phyloP scores from a whole-genome alignment of 2,113 vertebrate genomes.

The Pituophis catenifer region DNA sequence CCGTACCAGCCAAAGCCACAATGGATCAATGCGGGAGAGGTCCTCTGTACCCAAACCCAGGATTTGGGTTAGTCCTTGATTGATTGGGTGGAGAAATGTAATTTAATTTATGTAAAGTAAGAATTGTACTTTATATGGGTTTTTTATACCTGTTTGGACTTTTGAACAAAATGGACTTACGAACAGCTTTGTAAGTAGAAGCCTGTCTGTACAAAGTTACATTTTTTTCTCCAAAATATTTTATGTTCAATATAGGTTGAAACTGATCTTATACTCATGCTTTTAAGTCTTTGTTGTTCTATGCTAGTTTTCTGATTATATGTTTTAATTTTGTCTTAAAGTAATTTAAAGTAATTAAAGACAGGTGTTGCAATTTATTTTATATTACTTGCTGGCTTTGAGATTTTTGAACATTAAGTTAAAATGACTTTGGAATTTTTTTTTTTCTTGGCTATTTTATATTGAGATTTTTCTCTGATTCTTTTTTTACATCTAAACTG shows the following conservation, averaged over 20 bases:
- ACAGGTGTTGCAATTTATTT: neutral
- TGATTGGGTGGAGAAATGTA: neutral
- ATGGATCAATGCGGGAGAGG: neutral
- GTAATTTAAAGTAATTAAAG: neutral
- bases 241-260: neutral
- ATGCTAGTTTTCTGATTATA: neutral
- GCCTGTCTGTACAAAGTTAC: neutral
- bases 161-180: neutral
- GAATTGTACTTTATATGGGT: neutral
- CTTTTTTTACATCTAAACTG: neutral
- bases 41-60: neutral
- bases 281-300: neutral
- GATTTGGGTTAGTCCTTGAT: neutral
- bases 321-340: neutral
- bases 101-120: neutral
- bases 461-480: neutral
- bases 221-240: neutral
- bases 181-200: neutral
- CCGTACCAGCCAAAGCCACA: neutral
- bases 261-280: too few relatives aligned
- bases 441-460: neutral
- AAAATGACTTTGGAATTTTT: neutral
- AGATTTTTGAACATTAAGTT: neutral
- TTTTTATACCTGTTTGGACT: neutral
- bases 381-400: neutral